These are phyloP conservation scores for Sarcophaga carnaria DNA, from an alignment of 2,888 invertebrate genomes.

Conservation along the genomic window DNA sequence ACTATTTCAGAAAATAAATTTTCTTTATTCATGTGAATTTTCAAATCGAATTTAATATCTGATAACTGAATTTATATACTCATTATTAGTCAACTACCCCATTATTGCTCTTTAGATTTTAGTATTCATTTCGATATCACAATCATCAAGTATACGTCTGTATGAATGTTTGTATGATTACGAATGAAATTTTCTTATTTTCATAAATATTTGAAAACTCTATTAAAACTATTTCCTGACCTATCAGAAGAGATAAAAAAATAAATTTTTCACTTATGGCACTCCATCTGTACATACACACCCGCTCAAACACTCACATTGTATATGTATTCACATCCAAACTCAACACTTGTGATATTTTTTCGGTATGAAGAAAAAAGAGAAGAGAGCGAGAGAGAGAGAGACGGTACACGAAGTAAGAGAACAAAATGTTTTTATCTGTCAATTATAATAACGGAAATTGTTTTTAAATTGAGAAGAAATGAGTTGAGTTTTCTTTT, in stretches of 20 bases:
- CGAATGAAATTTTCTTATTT: background rate
- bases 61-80: too few relatives aligned
- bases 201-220: background rate
- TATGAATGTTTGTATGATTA: too few relatives aligned
- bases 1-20: too few relatives aligned
- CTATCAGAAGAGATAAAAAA: constrained; percentile 8
- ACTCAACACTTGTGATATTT: background rate
- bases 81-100: too few relatives aligned
- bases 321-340: background rate
- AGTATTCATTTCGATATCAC: too few relatives aligned
- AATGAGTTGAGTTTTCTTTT: constrained; percentile 37
- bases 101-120: too few relatives aligned
- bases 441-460: constrained; percentile 67
- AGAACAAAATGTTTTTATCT: constrained; percentile 31
- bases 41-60: too few relatives aligned
- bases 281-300: constrained; percentile 1
- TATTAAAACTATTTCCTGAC: constrained; percentile 50
- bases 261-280: background rate
- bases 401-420: background rate
- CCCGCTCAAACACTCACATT: background rate
- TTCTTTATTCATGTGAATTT: too few relatives aligned
- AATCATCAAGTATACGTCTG: too few relatives aligned
- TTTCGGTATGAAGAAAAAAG: background rate
- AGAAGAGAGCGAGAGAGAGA: background rate
- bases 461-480: constrained; percentile 66